Base-by-base conservation (phyloP, 2,797 vertebrate species). In the Antennarius maculatus region DNA sequence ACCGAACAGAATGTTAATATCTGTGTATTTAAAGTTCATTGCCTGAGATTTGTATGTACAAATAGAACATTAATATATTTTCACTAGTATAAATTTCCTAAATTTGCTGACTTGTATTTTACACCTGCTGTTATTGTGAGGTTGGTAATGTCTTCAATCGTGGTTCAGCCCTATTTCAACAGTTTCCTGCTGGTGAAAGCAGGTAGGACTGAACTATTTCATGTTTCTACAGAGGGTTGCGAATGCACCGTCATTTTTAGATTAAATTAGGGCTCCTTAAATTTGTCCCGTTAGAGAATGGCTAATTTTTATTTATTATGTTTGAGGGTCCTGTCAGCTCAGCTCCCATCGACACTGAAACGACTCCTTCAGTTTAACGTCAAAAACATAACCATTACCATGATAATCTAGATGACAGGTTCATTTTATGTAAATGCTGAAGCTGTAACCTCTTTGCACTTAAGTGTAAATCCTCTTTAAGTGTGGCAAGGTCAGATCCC, bases 381-480 rank as follows among this genome's bases (percentile, higher is more conserved):
- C 2, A 2, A 23, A 23, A 60, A 27, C 14, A 37, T 62, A 15
- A 10, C 2, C 0, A n/a, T 1, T 5, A 4, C 23, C 23, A 23
- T 23, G 23, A 23, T 23, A 23, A 23, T 52, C 39, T 16, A 23
- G 6, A 50, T 4, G 3, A 0, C 15, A 3, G 3, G 0, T n/a
- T 5, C 49, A 34, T 28, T 48, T 16, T 28, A 18, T 16, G 4
- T 5, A 3, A 34, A 45, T 29, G 23, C 45, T 1, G 4, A 37
- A 27, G 43, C 61, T 34, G 54, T 41, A 51, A 37, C 15, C 15
- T 56, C 62, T 69, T 58, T 14, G 9, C 54, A 73, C 54, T 74
- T 71, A 7, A 39, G 54, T 42, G 45, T 59, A 78, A 88, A 86
- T 90, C 90, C 79, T 86, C 80, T 89, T 83, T 79, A 69, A 72